These are phyloP conservation scores for Meteorus cinctellus DNA, from an alignment of 2,888 invertebrate species.

Conservation along the genomic window DNA sequence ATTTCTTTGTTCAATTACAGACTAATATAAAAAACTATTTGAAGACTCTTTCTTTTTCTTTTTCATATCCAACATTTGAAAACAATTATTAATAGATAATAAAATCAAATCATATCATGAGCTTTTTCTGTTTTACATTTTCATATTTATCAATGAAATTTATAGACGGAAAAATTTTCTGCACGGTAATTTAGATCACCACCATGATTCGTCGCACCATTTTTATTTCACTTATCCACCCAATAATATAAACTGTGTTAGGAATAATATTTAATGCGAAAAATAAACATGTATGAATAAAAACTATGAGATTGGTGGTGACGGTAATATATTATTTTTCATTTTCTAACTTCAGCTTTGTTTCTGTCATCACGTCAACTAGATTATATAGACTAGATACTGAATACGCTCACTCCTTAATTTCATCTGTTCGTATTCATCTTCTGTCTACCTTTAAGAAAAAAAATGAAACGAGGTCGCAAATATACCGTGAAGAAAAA, in stretches of 20 bases:
- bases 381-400: constrained; percentile 67
- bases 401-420: constrained; percentile 67
- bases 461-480: constrained; percentile 3
- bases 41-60: constrained; percentile 14
- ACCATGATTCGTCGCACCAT: not conserved
- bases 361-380: constrained; percentile 61
- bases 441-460: constrained; percentile 8
- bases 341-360: not conserved
- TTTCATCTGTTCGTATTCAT: constrained; percentile 33
- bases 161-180: constrained; percentile 45
- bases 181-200: constrained; percentile 10
- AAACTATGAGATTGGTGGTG: not conserved
- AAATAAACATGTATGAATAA: not conserved
- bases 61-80: not conserved
- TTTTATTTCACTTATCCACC: constrained; percentile 19
- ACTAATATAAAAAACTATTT: constrained; percentile 30
- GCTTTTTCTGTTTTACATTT: not conserved
- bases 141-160: constrained; percentile 37
- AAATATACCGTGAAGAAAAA: not conserved
- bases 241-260: constrained; percentile 23
- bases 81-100: not conserved
- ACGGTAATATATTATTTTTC: not conserved
- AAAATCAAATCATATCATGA: not conserved
- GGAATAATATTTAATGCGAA: constrained; percentile 2
- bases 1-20: constrained; percentile 38